Evolutionary conservation across 2,888 invertebrate genomes (phyloP).

Genomic region (Oasisia sp.): DNA sequence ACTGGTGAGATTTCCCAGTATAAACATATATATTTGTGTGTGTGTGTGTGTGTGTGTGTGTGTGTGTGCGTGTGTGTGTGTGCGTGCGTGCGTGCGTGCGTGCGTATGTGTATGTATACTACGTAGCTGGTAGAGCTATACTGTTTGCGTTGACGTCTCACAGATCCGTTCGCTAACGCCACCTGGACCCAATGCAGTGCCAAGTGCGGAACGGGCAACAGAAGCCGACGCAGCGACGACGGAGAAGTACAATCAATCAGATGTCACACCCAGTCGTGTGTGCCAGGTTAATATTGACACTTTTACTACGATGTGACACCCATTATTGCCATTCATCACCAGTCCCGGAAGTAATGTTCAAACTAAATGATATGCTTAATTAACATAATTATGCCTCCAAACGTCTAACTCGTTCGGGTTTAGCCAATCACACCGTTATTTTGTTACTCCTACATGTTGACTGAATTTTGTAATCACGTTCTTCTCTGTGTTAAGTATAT

Average conservation of each 20-base stretch:
- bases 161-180: background rate
- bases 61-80: background rate
- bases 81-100: background rate
- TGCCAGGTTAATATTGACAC: background rate
- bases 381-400: background rate
- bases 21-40: no score
- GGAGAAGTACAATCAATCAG: background rate
- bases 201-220: background rate
- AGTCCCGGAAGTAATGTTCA: background rate
- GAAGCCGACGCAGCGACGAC: background rate
- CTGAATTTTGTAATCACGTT: no score
- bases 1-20: no score
- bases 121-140: background rate
- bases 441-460: background rate
- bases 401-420: no score
- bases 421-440: no score
- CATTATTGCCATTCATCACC: background rate
- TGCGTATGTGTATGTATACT: background rate
- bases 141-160: background rate
- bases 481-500: no score
- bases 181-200: background rate
- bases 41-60: no score
- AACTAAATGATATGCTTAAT: background rate
- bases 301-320: background rate
- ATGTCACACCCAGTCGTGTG: conserved; percentile 6